A percentile compares a stretch with the other conserved stretches of the same genome.
Evolutionary conservation across 2,113 vertebrate genomes (phyloP).

Genomic region (Phrynosoma platyrhinos): DNA sequence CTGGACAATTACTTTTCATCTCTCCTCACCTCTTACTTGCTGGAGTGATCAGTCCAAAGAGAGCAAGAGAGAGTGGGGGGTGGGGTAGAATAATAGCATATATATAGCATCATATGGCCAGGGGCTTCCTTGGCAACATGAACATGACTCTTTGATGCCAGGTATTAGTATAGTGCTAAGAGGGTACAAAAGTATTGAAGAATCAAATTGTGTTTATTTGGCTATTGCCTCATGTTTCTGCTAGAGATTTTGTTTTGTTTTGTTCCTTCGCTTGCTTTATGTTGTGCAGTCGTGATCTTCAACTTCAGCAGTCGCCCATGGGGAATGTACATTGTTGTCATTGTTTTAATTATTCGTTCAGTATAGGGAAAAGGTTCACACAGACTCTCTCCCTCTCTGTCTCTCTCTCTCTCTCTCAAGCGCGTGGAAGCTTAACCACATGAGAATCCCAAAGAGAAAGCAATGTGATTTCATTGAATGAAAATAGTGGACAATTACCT

Average conservation of each 20-base stretch:
- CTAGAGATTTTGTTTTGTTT: background rate
- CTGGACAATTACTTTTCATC: slow-evolving; percentile 58
- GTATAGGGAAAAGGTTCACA: slow-evolving; percentile 84
- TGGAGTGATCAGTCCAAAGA: slow-evolving; percentile 13
- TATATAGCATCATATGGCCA: slow-evolving; percentile 56
- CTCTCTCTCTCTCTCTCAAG: slow-evolving; percentile 69
- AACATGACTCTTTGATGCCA: slow-evolving; percentile 38
- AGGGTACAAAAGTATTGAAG: slow-evolving; percentile 48
- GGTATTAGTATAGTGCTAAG: slow-evolving; percentile 51
- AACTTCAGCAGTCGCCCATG: slow-evolving; percentile 69
- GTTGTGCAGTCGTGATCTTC: slow-evolving; percentile 62
- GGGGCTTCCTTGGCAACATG: slow-evolving; percentile 56
- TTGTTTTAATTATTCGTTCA: slow-evolving; percentile 79
- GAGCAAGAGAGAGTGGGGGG: slow-evolving; percentile 55
- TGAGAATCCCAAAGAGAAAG: slow-evolving; percentile 58
- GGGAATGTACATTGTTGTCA: slow-evolving; percentile 61
- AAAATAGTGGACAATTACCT: slow-evolving; percentile 83
- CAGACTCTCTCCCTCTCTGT: slow-evolving; percentile 70
- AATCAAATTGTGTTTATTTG: slow-evolving; percentile 38
- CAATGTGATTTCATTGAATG: slow-evolving; percentile 83
- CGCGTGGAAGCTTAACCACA: slow-evolving; percentile 80
- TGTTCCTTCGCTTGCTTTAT: slow-evolving; percentile 41
- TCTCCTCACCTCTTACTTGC: background rate
- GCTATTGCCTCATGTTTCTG: slow-evolving; percentile 11
- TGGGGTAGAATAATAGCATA: slow-evolving; percentile 59